phyloP scores from a whole-genome alignment of 2,797 vertebrate species.

The Dermochelys coriacea region DNA sequence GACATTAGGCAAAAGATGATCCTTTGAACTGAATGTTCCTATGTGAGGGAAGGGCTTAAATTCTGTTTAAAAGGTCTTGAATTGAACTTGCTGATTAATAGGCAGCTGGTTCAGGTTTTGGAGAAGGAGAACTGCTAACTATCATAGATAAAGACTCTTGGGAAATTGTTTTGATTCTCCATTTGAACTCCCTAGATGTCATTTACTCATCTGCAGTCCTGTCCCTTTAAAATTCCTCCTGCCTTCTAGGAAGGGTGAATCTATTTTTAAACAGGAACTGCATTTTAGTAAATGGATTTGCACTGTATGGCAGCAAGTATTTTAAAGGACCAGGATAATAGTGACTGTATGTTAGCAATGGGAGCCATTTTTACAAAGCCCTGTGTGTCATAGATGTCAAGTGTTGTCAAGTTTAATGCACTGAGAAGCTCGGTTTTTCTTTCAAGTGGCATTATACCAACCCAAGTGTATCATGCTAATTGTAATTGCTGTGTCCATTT shows the following conservation, averaged over 20 bases:
- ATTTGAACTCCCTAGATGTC: not conserved
- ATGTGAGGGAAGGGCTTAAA: constrained; percentile 36
- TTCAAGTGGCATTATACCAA: not conserved
- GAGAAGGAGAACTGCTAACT: rapidly evolving
- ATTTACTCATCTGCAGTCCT: not conserved
- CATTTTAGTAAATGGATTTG: not conserved
- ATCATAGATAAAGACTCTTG: rapidly evolving
- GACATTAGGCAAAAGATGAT: no score
- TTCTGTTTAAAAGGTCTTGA: not conserved
- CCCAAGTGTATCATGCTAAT: not conserved
- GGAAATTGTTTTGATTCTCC: not conserved
- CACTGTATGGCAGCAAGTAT: not conserved
- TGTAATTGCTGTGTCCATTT: not conserved
- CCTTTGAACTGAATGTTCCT: no score
- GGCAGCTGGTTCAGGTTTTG: not conserved
- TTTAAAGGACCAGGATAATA: not conserved
- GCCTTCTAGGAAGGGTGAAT: not conserved
- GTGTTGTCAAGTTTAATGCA: not conserved
- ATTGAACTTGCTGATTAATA: not conserved
- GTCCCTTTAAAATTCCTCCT: not conserved
- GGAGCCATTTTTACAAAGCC: constrained; percentile 9
- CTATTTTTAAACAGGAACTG: not conserved
- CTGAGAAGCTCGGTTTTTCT: not conserved
- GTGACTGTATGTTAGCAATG: not conserved
- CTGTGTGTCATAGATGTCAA: not conserved